These are phyloP conservation scores for Microtus oregoni DNA, from an alignment of 2,113 vertebrate genomes.

Conservation along the genomic window DNA sequence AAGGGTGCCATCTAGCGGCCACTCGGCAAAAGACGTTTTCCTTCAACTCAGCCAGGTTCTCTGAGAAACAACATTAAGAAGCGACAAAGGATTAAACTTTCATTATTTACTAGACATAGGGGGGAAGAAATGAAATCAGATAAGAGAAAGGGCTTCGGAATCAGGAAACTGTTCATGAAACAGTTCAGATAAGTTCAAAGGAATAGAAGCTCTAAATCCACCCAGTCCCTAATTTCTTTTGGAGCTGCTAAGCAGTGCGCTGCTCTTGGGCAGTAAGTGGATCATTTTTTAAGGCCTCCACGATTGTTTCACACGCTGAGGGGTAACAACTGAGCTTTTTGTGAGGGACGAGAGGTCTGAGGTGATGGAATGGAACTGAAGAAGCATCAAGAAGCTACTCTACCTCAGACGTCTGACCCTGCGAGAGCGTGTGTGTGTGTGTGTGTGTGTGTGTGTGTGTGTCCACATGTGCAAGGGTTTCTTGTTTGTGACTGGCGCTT, in stretches of 20 bases:
- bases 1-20: constrained; percentile 91
- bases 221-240: constrained; percentile 25
- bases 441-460: neutral
- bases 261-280: constrained; percentile 55
- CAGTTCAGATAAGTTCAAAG: constrained; percentile 53
- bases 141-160: constrained; percentile 17
- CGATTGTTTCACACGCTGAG: constrained; percentile 84
- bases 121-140: neutral
- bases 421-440: neutral
- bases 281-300: constrained; percentile 80
- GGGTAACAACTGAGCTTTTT: constrained; percentile 87
- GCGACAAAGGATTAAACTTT: constrained; percentile 51
- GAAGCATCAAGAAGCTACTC: constrained; percentile 85
- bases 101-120: constrained; percentile 21
- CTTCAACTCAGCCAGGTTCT: neutral
- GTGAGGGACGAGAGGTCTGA: constrained; percentile 52
- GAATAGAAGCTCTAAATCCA: neutral
- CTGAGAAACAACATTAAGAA: fast-evolving
- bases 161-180: constrained; percentile 52
- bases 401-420: constrained; percentile 89
- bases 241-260: neutral
- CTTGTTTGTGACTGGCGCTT: constrained; percentile 83
- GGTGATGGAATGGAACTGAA: constrained; percentile 76
- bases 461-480: constrained; percentile 18
- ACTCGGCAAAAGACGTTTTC: fast-evolving